Base-by-base conservation (phyloP, 2,797 vertebrate species). In the Parotocinclus haroldoi region DNA sequence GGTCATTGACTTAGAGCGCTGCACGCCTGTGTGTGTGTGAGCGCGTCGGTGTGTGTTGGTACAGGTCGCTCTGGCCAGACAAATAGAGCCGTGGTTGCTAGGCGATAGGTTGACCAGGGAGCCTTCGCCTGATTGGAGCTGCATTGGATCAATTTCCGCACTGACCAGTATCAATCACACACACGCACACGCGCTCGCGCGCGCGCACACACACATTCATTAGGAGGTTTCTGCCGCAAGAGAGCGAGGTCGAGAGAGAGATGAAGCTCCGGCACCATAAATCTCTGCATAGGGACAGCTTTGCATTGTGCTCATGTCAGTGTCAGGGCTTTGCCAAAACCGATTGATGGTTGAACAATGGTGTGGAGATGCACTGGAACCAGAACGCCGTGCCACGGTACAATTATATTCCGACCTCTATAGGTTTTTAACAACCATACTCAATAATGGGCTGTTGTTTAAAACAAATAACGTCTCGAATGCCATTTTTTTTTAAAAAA, bases 71-170 rank as follows among this genome's bases (percentile, higher is more conserved):
- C 81, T 44, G 59, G 71, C 79, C 79, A 80, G 72, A 76, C 79
- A 61, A 70, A 74, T 80, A 80, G 72, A 82, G 79, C 77, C 68
- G 68, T 55, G 75, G 87, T 89, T 84, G 87, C 89, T 81, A 87
- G 86, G 89, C 88, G 87, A 90, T 88, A 77, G 78, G 75, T 79
- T 85, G 84, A 85, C 87, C 81, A 78, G 82, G 81, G 86, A 86
- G 83, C 82, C 81, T 78, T 77, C 68, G 71, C 82, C 82, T 86
- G 84, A 85, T 86, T 84, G 82, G 79, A 81, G 83, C 83, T 85
- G 84, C 82, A 81, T 81, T 81, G 80, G 85, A 89, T 90, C 88
- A 87, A 87, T 90, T 88, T 81, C 79, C 79, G 51, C 75, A 72
- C 76, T 80, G 80, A 81, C 75, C 80, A 78, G 79, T 78, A 80